phyloP scores from a whole-genome alignment of 2,888 invertebrate species.

The Andrena chrysosceles region DNA sequence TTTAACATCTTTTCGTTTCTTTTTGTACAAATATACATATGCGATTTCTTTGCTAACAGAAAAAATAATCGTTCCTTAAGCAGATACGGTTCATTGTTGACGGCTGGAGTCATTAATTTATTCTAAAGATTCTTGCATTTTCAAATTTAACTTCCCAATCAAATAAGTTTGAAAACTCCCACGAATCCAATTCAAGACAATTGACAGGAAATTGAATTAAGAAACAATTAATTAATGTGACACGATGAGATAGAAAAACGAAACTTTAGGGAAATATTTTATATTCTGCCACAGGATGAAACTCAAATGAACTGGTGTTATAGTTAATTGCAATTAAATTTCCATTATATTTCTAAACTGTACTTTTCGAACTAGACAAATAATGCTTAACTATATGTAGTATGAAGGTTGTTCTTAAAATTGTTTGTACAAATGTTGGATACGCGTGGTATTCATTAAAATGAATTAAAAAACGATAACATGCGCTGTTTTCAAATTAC shows the following conservation, averaged over 20 bases:
- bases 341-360: conserved; percentile 11
- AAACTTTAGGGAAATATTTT: not conserved
- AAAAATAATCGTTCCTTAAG: conserved; percentile 83
- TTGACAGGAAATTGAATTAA: conserved; percentile 4
- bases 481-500: not conserved
- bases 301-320: conserved; percentile 4
- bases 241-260: not conserved
- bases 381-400: conserved; percentile 1
- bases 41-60: conserved; percentile 70
- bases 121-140: conserved; percentile 32
- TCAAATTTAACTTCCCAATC: conserved; percentile 34
- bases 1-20: conserved; percentile 34
- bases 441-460: conserved; percentile 11
- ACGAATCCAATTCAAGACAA: not conserved
- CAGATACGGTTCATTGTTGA: conserved; percentile 82
- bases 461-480: not conserved
- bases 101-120: conserved; percentile 65
- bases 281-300: not conserved
- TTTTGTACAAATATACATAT: conserved; percentile 75
- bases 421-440: not conserved
- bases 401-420: conserved; percentile 5
- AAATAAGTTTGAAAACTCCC: conserved; percentile 12
- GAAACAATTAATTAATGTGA: not conserved
- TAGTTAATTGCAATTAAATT: conserved; percentile 4
- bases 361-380: conserved; percentile 4